Percentiles rank a stretch among this genome's conserved stretches.
These are phyloP conservation scores for Lamproptera curius DNA, from an alignment of 2,888 invertebrate species.

Conservation along the genomic window DNA sequence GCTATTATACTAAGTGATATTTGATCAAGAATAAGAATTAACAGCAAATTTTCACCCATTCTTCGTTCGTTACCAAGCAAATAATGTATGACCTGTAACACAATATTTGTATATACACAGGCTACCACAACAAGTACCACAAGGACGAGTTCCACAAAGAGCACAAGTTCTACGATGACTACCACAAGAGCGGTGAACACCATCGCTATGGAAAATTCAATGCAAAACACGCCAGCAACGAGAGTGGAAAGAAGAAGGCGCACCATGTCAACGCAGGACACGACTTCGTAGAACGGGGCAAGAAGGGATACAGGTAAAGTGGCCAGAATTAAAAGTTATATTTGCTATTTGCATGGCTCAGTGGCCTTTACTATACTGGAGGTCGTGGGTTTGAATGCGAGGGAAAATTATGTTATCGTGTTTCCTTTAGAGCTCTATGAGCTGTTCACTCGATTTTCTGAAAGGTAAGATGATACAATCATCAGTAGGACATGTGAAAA, in stretches of 20 bases:
- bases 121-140: slow-evolving; percentile 88
- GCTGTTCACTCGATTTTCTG: too few relatives aligned
- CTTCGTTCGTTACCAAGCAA: too few relatives aligned
- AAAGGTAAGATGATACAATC: too few relatives aligned
- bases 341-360: too few relatives aligned
- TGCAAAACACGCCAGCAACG: slow-evolving; percentile 80
- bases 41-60: too few relatives aligned
- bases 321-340: too few relatives aligned
- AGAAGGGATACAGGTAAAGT: slow-evolving; percentile 76
- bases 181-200: slow-evolving; percentile 84
- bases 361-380: too few relatives aligned
- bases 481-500: too few relatives aligned
- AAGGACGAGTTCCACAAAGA: slow-evolving; percentile 88
- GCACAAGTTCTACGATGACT: slow-evolving; percentile 87
- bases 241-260: slow-evolving; percentile 82
- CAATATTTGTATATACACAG: slow-evolving; percentile 32
- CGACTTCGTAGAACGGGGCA: slow-evolving; percentile 79
- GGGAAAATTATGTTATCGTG: too few relatives aligned
- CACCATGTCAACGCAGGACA: slow-evolving; percentile 80
- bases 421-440: too few relatives aligned
- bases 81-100: background rate
- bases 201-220: slow-evolving; percentile 83
- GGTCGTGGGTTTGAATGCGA: too few relatives aligned
- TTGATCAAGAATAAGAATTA: background rate
- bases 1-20: background rate